Conservation (phyloP, 1,140 invertebrate species). For the Papilio polytes region DNA sequence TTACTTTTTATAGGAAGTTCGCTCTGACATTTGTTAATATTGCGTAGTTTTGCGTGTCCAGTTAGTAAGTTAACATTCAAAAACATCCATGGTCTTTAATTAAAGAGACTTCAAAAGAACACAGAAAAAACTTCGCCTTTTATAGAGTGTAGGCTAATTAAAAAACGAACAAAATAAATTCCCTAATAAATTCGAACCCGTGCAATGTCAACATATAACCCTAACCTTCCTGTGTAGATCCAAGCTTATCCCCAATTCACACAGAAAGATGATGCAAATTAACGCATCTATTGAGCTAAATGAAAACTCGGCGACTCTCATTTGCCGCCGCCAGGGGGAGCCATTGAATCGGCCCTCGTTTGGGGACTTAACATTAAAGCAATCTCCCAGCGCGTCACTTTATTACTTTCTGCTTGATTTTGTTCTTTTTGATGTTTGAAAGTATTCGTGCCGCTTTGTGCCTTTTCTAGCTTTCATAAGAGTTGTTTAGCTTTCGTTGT, state of each 20-base stretch:
- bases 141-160: not conserved
- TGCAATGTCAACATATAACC: constrained; percentile 25
- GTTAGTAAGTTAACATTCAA: not conserved
- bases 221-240: constrained; percentile 17
- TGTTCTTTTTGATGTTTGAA: constrained; percentile 78
- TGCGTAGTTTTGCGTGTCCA: not conserved
- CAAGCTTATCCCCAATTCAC: constrained; percentile 54
- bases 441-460: constrained; percentile 68
- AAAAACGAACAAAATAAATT: not conserved
- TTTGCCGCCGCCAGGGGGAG: constrained; percentile 68
- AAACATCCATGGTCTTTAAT: not conserved
- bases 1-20: not conserved
- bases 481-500: constrained; percentile 51
- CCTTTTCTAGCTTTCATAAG: constrained; percentile 53
- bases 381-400: constrained; percentile 77
- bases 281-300: constrained; percentile 77
- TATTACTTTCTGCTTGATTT: constrained; percentile 80
- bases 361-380: constrained; percentile 79
- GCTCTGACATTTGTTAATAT: not conserved
- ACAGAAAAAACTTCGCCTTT: not conserved
- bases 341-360: constrained; percentile 78
- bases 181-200: constrained; percentile 15
- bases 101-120: not conserved
- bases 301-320: constrained; percentile 70
- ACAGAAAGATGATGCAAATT: constrained; percentile 81